phyloP scores from a whole-genome alignment of 2,113 vertebrate species.

The Phyllostomus discolor region DNA sequence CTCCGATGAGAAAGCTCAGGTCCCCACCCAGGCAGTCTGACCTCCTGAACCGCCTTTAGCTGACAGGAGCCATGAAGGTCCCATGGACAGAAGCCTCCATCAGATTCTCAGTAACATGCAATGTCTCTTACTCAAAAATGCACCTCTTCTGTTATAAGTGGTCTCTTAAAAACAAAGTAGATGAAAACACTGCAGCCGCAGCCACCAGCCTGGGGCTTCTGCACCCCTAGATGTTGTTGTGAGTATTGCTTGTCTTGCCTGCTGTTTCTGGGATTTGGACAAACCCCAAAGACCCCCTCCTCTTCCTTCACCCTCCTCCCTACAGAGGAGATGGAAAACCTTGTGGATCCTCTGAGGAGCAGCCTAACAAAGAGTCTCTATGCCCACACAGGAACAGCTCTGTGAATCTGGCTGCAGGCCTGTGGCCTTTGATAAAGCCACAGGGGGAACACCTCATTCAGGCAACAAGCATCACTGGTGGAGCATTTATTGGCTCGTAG shows the following conservation, averaged over 20 bases:
- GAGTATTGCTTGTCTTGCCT: neutral
- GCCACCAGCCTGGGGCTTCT: neutral
- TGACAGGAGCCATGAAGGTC: neutral
- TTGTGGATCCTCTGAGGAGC: neutral
- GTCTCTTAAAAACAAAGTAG: neutral
- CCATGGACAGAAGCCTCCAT: neutral
- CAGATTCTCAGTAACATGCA: neutral
- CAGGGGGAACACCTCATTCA: constrained; percentile 47
- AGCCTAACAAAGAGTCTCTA: constrained; percentile 59
- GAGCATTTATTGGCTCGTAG: neutral
- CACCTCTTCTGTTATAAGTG: neutral
- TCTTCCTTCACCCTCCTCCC: neutral
- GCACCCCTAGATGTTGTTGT: neutral
- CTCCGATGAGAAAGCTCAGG: neutral
- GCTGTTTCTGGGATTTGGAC: neutral
- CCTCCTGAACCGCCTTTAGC: neutral
- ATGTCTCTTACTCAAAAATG: neutral
- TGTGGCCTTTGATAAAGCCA: constrained; percentile 56
- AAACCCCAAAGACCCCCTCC: neutral
- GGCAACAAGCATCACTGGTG: neutral
- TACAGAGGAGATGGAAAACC: neutral
- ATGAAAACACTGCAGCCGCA: neutral
- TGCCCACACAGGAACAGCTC: constrained; percentile 58
- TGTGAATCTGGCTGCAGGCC: neutral
- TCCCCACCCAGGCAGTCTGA: neutral